Conservation (phyloP, 2,888 invertebrate species). For the Drosophila sordidula region DNA sequence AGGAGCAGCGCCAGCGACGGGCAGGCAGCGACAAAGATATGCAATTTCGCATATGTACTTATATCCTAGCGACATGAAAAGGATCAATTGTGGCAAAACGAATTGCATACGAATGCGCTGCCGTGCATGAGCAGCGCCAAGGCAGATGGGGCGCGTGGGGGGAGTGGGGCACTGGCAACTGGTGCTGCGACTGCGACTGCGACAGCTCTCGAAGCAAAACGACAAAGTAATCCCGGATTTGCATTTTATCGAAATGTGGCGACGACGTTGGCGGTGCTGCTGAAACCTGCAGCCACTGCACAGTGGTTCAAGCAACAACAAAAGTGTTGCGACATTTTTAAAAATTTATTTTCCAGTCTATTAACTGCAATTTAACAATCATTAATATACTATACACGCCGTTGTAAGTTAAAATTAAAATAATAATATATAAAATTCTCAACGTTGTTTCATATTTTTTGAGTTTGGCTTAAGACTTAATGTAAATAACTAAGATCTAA, state of each 20-base stretch:
- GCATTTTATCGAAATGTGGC: slow-evolving; percentile 81
- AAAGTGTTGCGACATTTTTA: background rate
- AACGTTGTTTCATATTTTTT: no score
- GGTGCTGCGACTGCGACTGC: slow-evolving; percentile 27
- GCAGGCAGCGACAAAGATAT: slow-evolving; percentile 72
- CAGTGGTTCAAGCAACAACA: slow-evolving; percentile 19
- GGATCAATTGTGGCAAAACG: slow-evolving; percentile 82
- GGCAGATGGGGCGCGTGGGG: background rate
- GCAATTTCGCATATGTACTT: slow-evolving; percentile 82
- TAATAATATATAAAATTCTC: no score
- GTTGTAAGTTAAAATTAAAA: no score
- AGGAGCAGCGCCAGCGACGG: slow-evolving; percentile 46
- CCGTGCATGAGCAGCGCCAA: slow-evolving; percentile 28
- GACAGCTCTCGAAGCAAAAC: slow-evolving; percentile 77
- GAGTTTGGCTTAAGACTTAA: no score
- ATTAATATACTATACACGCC: no score
- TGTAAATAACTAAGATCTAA: no score
- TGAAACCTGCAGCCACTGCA: slow-evolving; percentile 43
- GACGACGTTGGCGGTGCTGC: slow-evolving; percentile 50
- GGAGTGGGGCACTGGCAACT: background rate
- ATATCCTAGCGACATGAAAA: slow-evolving; percentile 82
- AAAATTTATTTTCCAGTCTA: background rate
- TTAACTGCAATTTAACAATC: no score
- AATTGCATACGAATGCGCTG: slow-evolving; percentile 79
- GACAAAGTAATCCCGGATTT: slow-evolving; percentile 82